Percentiles rank a stretch among this genome's conserved stretches.
phyloP scores from a whole-genome alignment of 35 echinoderm and acorn worm genomes.

The Eucidaris tribuloides region DNA sequence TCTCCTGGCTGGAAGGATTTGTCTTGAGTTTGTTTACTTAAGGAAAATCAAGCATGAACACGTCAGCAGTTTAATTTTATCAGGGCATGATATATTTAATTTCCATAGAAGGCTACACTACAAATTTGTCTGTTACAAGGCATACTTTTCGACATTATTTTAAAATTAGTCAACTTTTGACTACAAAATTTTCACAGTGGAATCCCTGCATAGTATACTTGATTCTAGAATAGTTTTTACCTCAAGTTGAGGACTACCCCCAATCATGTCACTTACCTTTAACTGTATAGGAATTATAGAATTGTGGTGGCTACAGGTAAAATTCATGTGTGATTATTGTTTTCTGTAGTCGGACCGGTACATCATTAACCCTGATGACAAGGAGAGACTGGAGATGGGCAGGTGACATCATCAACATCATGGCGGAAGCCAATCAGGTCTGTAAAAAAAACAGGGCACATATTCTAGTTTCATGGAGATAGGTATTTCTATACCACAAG shows the following conservation, averaged over 20 bases:
- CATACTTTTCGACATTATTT: not conserved
- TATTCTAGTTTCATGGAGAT: not conserved
- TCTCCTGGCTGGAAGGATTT: too few species aligned
- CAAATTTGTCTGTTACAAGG: too few species aligned
- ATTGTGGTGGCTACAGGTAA: not conserved
- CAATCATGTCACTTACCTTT: not conserved
- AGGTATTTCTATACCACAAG: not conserved
- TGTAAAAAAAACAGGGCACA: not conserved
- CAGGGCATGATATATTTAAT: too few species aligned
- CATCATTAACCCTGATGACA: conserved; percentile 91
- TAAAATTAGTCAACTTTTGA: not conserved
- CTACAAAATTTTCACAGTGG: not conserved
- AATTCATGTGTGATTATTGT: not conserved
- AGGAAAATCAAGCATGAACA: too few species aligned
- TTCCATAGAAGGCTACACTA: too few species aligned
- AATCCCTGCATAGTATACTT: too few species aligned
- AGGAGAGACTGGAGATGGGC: conserved; percentile 91
- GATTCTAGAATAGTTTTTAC: too few species aligned
- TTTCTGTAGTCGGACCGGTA: conserved; percentile 71
- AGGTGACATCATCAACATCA: conserved; percentile 86
- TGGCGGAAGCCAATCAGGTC: conserved; percentile 96
- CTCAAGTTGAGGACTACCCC: too few species aligned
- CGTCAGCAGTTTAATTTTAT: too few species aligned
- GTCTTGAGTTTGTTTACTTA: too few species aligned
- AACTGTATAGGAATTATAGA: not conserved